These are phyloP conservation scores for Troglohyphantes excavatus DNA, from an alignment of 2,888 invertebrate genomes.

Conservation along the genomic window DNA sequence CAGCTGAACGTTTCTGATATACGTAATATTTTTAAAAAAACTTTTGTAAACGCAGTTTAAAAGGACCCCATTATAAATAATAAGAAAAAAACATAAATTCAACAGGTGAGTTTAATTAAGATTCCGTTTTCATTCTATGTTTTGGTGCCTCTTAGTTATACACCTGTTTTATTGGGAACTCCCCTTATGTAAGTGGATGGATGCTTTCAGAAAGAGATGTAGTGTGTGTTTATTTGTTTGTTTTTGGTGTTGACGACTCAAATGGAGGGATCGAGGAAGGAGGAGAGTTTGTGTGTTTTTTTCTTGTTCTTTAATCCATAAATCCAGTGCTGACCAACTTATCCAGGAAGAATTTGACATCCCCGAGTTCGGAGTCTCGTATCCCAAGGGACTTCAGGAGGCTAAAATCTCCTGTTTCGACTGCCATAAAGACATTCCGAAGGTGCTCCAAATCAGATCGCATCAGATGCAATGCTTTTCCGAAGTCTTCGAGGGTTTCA, in stretches of 20 bases:
- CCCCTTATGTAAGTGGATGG: conserved; percentile 31
- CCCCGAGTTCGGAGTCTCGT: conserved; percentile 97
- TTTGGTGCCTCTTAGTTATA: not conserved
- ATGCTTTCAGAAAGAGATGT: conserved; percentile 52
- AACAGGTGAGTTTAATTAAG: not conserved
- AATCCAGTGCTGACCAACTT: conserved; percentile 97
- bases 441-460: conserved; percentile 94
- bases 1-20: conserved; percentile 6
- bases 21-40: not conserved
- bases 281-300: conserved; percentile 41
- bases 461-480: conserved; percentile 92
- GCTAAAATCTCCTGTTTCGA: conserved; percentile 96
- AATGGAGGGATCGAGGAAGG: conserved; percentile 75
- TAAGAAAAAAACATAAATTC: not conserved
- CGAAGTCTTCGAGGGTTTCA: conserved; percentile 96
- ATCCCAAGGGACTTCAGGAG: conserved; percentile 96
- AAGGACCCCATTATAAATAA: not conserved
- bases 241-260: conserved; percentile 71
- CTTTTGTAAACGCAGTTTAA: not conserved
- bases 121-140: conserved; percentile 6
- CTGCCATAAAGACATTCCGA: conserved; percentile 96
- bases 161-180: conserved; percentile 28
- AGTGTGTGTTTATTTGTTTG: conserved; percentile 54
- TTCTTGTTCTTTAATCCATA: conserved; percentile 87
- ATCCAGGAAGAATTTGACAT: conserved; percentile 97